Conservation (phyloP, 2,888 invertebrate species). For the Papilio demoleus region DNA sequence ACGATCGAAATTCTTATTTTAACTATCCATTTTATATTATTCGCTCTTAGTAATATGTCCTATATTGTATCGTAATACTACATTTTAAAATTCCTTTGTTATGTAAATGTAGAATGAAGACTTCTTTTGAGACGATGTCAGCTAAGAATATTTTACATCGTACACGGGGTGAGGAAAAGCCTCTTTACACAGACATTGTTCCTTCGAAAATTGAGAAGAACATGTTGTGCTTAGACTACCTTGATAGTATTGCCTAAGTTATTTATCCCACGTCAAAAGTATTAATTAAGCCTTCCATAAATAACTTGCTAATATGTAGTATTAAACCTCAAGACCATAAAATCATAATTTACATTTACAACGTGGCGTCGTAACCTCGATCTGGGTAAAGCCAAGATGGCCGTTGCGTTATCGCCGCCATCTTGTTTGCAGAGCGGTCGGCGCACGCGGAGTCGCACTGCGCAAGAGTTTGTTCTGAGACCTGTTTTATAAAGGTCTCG, state of each 20-base stretch:
- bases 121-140: slow-evolving; percentile 2
- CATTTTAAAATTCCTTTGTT: slow-evolving; percentile 4
- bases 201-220: slow-evolving; percentile 3
- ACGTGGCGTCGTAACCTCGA: slow-evolving; percentile 73
- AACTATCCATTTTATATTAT: no score
- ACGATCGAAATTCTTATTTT: no score
- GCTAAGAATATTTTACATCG: background rate
- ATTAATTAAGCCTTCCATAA: slow-evolving; percentile 30
- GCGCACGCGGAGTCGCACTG: slow-evolving; percentile 58
- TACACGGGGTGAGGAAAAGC: background rate
- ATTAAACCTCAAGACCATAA: slow-evolving; percentile 44
- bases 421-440: slow-evolving; percentile 71
- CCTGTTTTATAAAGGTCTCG: slow-evolving; percentile 75
- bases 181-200: background rate
- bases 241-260: slow-evolving; percentile 1
- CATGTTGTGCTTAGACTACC: background rate
- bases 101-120: slow-evolving; percentile 11
- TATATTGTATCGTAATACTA: background rate
- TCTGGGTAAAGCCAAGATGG: slow-evolving; percentile 70
- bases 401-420: slow-evolving; percentile 76
- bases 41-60: no score
- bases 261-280: slow-evolving; percentile 2
- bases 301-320: slow-evolving; percentile 37
- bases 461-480: slow-evolving; percentile 79
- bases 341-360: slow-evolving; percentile 72